Base-by-base conservation (phyloP, 2,113 vertebrate species). In the Anarhynchus alexandrinus region DNA sequence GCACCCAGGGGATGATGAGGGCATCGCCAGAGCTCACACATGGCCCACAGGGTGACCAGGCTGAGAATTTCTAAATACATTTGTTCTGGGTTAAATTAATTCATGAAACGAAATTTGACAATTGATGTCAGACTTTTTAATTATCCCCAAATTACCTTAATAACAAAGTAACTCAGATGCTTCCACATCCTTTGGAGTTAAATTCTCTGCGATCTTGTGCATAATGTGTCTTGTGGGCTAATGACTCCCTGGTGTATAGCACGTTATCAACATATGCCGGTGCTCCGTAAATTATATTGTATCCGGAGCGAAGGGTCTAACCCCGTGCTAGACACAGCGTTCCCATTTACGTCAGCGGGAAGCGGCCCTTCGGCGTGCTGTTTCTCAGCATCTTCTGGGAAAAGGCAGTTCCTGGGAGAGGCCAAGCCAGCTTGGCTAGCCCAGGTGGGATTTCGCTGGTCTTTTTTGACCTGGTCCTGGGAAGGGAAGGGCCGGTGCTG, bases 361-460 rank as follows among this genome's bases (percentile, higher is more conserved):
- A 26, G 5, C 1, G 2, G 72, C 83, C 76, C 89, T 6, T 32
- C 3, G 82, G 17, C 4, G 0, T 2, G 4, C 15, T 69, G 36
- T 38, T 82, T 52, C 93, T 40, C 93, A 66, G 0, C 1, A 18
- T 23, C 62, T 88, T 14, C 64, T 88, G 95, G 88, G 85, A 85
- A 85, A 80, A 78, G 42, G 45, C 78, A 80, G 0, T 15, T 91
- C 84, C 70, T 71, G 51, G 67, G 85, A 80, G 61, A 89, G 73
- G 62, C 67, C 58, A 49, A 15, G 40, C 10, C 59, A 52, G 62
- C 12, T 52, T 34, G 52, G 76, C 42, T 83, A 77, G 84, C 58
- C 74, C 3, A 0, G 21, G 62, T 2, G 34, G 36, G 12, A 2
- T 47, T 59, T 82, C 3, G 1, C 45, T 36, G 67, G 10, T 23